Base-by-base conservation (phyloP, 2,888 invertebrate genomes). In the Cabera pusaria region DNA sequence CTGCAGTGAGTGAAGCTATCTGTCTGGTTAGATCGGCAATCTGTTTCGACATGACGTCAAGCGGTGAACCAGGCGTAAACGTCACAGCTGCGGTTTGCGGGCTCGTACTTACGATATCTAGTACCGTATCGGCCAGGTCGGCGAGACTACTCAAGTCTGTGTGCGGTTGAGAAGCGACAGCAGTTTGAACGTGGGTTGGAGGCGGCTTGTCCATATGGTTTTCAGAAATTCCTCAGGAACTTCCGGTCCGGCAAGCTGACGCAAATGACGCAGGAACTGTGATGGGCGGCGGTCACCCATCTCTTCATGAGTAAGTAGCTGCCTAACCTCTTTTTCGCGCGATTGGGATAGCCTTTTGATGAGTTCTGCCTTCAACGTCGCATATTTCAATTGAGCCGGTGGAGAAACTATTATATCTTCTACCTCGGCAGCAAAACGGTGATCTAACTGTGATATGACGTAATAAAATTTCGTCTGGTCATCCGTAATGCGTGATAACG, bases 391-490 rank as follows among this genome's bases (percentile, higher is more conserved):
- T 6, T 12, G n/a, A 2, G 7, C 9, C 5, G 26, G 27, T 4
- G 35, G 26, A 14, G 20, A 16, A 1, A 10, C 19, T 9, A 35
- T 35, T 2, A 35, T 26, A 17, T 26, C 35, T 21, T 26, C 18
- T 6, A 35, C 22, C 6, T 27, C 35, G 5, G 20, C 27, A n/a
- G 35, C 26, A 6, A 22, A 14, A 2, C 7, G 26, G 3, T 7
- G 26, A 6, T 35, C 35, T 7, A n/a, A n/a, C n/a, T n/a, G n/a
- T n/a, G n/a, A n/a, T n/a, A n/a, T n/a, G n/a, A n/a, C n/a, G n/a
- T n/a, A n/a, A n/a, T n/a, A n/a, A n/a, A n/a, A n/a, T n/a, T n/a
- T n/a, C n/a, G n/a, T n/a, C n/a, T n/a, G n/a, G n/a, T n/a, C n/a
- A n/a, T n/a, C n/a, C n/a, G n/a, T n/a, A n/a, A n/a, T n/a, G n/a